Base-by-base conservation (phyloP, 2,113 vertebrate genomes). In the Nycticebus coucang region DNA sequence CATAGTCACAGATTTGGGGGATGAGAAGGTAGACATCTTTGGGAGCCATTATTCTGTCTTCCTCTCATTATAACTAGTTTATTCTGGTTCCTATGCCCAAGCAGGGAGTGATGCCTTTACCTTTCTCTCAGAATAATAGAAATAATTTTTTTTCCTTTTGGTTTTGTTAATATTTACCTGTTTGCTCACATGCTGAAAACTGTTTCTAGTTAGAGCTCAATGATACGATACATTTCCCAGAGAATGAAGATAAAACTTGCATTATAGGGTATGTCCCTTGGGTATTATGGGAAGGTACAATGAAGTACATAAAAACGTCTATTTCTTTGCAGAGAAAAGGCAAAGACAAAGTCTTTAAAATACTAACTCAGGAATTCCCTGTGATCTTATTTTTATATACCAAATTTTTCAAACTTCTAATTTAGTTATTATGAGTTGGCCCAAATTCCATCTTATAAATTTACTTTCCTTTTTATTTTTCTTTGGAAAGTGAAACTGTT, bases 291-390 rank as follows among this genome's bases (percentile, higher is more conserved):
- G 59, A 91, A 19, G 35, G 50, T 53, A 89, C 24, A 86, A 85
- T 53, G 79, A 28, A 89, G 17, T 75, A 81, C 17, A 84, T 9
- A 62, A 13, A 68, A 69, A 94, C 84, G 62, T 81, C 10, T 24
- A 55, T 91, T 92, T 92, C 18, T 77, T 57, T 87, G 18, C 78
- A 71, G 74, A n/a, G 28, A 80, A 96, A 94, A 87, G 7, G 37
- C 74, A 45, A 86, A 87, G 7, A 45, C 74, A 45, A 86, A 71
- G 17, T 37, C 12, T 66, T 62, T 0, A 12, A 24, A 62, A 87
- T 87, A 75, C 1, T 78, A 77, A 72, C 26, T 94, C 30, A 89
- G 50, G 77, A 95, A 79, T 87, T 94, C 19, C 78, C 35, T 57
- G 17, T 77, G 37, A 8, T 85, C 33, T 68, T 75, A 78, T 91